These are phyloP conservation scores for Amblyraja radiata DNA, from an alignment of 2,797 vertebrate genomes.

Conservation along the genomic window DNA sequence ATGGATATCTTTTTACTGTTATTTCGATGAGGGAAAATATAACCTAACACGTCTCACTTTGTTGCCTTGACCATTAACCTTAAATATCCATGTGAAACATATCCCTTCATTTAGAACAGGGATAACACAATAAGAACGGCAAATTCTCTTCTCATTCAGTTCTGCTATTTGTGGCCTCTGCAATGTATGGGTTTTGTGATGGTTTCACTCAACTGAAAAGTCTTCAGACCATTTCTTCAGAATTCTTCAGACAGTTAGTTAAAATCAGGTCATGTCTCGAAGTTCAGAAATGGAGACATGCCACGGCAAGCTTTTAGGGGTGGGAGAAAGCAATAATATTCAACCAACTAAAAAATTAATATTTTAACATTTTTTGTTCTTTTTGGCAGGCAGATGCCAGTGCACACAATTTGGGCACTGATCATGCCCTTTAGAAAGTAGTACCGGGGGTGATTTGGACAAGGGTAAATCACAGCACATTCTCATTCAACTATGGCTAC, in stretches of 20 bases:
- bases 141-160: background rate
- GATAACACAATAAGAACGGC: background rate
- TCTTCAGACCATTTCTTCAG: background rate
- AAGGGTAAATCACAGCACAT: background rate
- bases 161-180: background rate
- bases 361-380: background rate
- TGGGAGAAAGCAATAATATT: background rate
- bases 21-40: background rate
- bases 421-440: background rate
- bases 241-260: background rate
- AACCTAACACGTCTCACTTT: background rate
- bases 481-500: background rate
- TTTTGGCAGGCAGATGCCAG: background rate
- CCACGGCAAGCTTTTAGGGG: background rate
- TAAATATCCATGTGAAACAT: background rate
- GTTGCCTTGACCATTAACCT: background rate
- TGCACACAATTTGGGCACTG: background rate
- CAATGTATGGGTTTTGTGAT: background rate
- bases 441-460: background rate
- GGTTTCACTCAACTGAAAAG: background rate
- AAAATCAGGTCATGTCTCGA: background rate
- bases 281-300: background rate
- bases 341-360: background rate
- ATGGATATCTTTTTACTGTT: background rate
- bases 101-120: background rate